Conservation (phyloP, 1,140 invertebrate species). For the Lamellibrachia luymesi region DNA sequence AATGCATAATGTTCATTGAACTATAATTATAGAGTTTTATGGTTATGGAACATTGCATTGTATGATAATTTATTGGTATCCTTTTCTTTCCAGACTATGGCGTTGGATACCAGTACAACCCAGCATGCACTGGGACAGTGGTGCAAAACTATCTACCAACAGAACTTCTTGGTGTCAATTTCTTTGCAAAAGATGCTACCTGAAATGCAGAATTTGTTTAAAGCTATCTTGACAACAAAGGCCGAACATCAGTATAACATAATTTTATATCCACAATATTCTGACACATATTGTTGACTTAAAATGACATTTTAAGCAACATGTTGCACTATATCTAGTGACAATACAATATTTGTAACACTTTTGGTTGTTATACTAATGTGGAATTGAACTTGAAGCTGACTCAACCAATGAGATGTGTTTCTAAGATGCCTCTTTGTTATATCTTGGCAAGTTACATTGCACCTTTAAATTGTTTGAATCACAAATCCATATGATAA, state of each 20-base stretch:
- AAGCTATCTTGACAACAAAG: neutral
- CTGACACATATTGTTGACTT: neutral
- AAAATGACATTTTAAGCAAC: neutral
- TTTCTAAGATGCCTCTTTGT: too few species aligned
- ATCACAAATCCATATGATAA: too few species aligned
- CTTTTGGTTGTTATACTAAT: neutral
- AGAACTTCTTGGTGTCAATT: constrained; percentile 37
- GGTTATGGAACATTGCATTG: neutral
- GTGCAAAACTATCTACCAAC: constrained; percentile 51
- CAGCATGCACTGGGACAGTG: constrained; percentile 34
- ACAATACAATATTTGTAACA: neutral
- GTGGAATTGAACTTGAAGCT: neutral
- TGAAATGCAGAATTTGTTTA: neutral
- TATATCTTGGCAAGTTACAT: too few species aligned
- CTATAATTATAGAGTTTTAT: too few species aligned
- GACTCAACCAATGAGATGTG: too few species aligned
- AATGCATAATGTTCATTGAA: too few species aligned
- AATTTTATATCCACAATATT: neutral
- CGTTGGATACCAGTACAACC: constrained; percentile 53
- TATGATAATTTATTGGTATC: neutral
- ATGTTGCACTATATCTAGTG: neutral
- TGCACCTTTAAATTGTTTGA: too few species aligned
- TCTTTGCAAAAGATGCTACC: constrained; percentile 33
- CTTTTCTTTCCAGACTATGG: constrained; percentile 56
- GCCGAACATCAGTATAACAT: neutral